Evolutionary conservation across 2,113 vertebrate genomes (phyloP).

Genomic region (Myotis davidii): DNA sequence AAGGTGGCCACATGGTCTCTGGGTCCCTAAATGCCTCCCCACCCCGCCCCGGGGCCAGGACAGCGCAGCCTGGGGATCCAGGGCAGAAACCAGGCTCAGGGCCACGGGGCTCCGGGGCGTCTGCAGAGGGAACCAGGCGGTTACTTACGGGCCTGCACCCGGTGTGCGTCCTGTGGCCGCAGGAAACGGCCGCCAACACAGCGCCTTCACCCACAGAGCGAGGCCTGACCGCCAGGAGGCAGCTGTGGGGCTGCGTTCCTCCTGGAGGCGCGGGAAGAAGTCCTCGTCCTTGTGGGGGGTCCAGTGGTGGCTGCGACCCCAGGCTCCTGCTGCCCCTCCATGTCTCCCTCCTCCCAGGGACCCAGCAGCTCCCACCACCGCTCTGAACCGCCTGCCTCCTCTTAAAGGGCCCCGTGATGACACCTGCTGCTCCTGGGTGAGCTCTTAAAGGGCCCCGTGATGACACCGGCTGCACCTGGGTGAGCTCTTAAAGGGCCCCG

Average conservation of each 20-base stretch:
- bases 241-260: accelerated
- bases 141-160: neutral
- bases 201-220: too few species aligned
- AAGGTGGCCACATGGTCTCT: accelerated
- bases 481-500: too few species aligned
- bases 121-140: neutral
- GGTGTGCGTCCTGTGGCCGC: neutral
- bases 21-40: neutral
- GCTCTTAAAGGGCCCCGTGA: too few species aligned
- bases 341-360: accelerated
- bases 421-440: too few species aligned
- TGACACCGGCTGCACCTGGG: too few species aligned
- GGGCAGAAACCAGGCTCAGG: neutral
- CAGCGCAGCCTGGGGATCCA: neutral
- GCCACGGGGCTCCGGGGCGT: neutral
- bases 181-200: too few species aligned
- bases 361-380: accelerated
- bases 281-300: accelerated
- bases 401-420: too few species aligned
- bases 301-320: accelerated
- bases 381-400: accelerated
- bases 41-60: neutral
- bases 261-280: accelerated
- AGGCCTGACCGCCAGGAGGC: too few species aligned
- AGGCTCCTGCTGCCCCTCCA: accelerated